Evolutionary conservation across 2,888 invertebrate species (phyloP).

Genomic region (Apodemia mormo): DNA sequence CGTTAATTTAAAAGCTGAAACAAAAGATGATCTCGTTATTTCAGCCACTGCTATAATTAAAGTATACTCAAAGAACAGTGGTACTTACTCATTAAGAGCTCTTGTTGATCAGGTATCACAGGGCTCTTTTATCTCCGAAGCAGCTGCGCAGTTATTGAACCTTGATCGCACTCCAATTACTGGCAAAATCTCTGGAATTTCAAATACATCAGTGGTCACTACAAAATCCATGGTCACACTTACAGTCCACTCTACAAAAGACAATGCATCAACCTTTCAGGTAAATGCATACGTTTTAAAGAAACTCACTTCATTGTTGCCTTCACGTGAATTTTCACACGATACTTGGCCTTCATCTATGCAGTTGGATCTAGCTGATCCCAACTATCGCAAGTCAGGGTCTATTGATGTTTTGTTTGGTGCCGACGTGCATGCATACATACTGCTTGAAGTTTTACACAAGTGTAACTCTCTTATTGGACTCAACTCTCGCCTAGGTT

Average conservation of each 20-base stretch:
- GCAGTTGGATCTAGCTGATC: slow-evolving; percentile 32
- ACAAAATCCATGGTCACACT: slow-evolving; percentile 35
- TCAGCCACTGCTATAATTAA: slow-evolving; percentile 33
- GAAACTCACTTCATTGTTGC: slow-evolving; percentile 32
- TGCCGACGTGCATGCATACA: slow-evolving; percentile 36
- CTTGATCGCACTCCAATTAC: slow-evolving; percentile 28
- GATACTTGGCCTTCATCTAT: slow-evolving; percentile 27
- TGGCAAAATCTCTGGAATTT: slow-evolving; percentile 37
- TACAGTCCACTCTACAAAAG: slow-evolving; percentile 21
- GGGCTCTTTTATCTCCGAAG: slow-evolving; percentile 35
- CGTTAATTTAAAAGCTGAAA: slow-evolving; percentile 29
- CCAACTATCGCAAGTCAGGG: slow-evolving; percentile 35
- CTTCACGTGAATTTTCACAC: slow-evolving; percentile 18
- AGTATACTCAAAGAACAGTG: slow-evolving; percentile 25
- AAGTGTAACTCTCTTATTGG: slow-evolving; percentile 32
- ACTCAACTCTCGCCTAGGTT: slow-evolving; percentile 34
- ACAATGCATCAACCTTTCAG: slow-evolving; percentile 18
- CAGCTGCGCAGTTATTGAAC: slow-evolving; percentile 30
- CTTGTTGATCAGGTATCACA: slow-evolving; percentile 38
- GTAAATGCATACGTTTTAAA: slow-evolving; percentile 32
- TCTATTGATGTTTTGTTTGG: slow-evolving; percentile 35
- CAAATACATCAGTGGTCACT: slow-evolving; percentile 31
- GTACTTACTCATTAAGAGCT: slow-evolving; percentile 27
- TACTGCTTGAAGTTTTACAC: slow-evolving; percentile 34
- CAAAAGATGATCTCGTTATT: slow-evolving; percentile 24